Evolutionary conservation across 1,140 invertebrate genomes (phyloP), one percentile per base, ranked within the genome.

Genomic region (Lordiphosa clarofinis): DNA sequence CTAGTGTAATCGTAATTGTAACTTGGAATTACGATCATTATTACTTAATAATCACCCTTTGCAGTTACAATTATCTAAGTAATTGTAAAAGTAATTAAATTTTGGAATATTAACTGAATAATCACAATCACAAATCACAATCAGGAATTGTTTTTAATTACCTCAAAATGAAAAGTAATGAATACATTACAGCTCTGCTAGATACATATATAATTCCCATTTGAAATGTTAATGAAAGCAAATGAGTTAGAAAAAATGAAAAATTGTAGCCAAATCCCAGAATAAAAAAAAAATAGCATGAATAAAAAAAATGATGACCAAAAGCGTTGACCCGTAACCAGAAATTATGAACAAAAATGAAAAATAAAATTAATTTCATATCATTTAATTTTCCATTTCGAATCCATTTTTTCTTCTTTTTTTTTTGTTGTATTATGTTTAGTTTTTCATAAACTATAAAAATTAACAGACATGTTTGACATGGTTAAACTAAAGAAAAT

Each of bases 341-440:
- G 39, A 71, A 48, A 50, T 52, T 47, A 57, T 52, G 47, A 64
- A 66, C 48, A 67, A 67, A 54, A 57, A 72, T 64, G 46, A 71
- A 61, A 73, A 59, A 55, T 52, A 82, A 82, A 63, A 68, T 59
- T 47, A 79, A 81, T 63, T 71, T 70, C 39, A 63, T 53, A 63
- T 63, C 58, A 70, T 72, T 82, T 81, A 75, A 82, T 81, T 60
- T 73, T 74, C 65, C 58, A 66, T 66, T 63, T 13, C 21, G 58
- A 60, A 60, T 71, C 39, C 52, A 70, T 21, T 44, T 24, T 12
- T 15, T 60, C 43, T 55, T 38, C 35, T 11, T 39, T 36, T 33
- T 48, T 44, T 11, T 28, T 54, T 21, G 12, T 53, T 46, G 49
- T 24, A 4, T n/a, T 21, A 19, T 19, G 19, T 42, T 61, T 66